Percentiles rank a stretch among this genome's conserved stretches.
These are phyloP conservation scores for Ornithorhynchus anatinus DNA, from an alignment of 2,113 vertebrate genomes.

Conservation along the genomic window DNA sequence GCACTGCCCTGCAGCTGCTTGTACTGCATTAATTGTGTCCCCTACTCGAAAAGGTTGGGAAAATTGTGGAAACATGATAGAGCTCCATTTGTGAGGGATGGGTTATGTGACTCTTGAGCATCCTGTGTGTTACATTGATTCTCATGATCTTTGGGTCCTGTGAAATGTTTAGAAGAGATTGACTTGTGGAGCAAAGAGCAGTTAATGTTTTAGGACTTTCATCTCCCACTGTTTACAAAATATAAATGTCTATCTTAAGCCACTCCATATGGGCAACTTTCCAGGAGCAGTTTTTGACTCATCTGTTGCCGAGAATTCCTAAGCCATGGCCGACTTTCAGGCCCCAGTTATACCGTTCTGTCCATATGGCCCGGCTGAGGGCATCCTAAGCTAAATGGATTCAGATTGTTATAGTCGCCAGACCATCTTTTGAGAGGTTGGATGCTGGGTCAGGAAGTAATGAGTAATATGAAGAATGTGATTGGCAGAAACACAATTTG, in stretches of 20 bases:
- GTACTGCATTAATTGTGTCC: too few relatives aligned
- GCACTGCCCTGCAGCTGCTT: too few relatives aligned
- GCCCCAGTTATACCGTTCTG: background rate
- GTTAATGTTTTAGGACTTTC: background rate
- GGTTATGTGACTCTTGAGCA: too few relatives aligned
- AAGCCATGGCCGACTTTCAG: background rate
- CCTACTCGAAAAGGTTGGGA: too few relatives aligned
- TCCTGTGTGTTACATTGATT: too few relatives aligned
- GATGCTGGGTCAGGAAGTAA: constrained; percentile 34
- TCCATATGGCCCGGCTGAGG: background rate
- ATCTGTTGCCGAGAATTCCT: background rate
- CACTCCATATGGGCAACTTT: background rate
- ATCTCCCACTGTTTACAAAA: background rate
- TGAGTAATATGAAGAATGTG: constrained; percentile 31
- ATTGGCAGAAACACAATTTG: constrained; percentile 47
- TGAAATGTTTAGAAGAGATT: too few relatives aligned
- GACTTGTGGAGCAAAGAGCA: background rate
- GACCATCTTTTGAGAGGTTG: constrained; percentile 1
- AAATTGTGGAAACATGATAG: too few relatives aligned
- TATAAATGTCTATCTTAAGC: background rate
- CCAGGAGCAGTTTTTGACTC: constrained; percentile 9
- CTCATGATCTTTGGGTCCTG: too few relatives aligned
- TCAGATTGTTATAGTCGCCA: constrained; percentile 29
- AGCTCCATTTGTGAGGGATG: too few relatives aligned
- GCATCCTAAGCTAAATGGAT: background rate